These are phyloP conservation scores for Fragum fragum DNA, from an alignment of 2,888 invertebrate genomes.

Conservation along the genomic window DNA sequence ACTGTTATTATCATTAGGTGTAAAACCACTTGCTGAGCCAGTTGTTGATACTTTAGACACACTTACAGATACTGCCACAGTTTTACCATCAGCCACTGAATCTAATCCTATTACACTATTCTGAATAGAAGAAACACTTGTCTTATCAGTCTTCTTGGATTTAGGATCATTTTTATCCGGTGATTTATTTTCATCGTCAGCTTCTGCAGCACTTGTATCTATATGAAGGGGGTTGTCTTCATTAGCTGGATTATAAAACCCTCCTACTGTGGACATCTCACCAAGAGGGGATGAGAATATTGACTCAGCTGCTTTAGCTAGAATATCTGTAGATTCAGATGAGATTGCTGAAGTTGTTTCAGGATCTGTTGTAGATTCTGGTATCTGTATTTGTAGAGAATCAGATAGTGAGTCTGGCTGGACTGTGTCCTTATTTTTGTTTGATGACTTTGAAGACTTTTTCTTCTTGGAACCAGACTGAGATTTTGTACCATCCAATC, in stretches of 20 bases:
- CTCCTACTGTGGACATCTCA: conserved; percentile 75
- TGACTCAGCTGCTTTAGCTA: conserved; percentile 87
- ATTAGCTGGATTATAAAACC: conserved; percentile 83
- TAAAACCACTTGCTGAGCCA: conserved; percentile 36
- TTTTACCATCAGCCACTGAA: conserved; percentile 49
- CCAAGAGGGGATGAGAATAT: conserved; percentile 81
- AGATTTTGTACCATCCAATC: conserved; percentile 26
- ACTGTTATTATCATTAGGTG: conserved; percentile 23
- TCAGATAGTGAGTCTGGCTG: conserved; percentile 63
- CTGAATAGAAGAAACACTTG: conserved; percentile 23
- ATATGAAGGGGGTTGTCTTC: conserved; percentile 83
- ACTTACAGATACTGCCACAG: conserved; percentile 27
- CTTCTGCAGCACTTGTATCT: conserved; percentile 81
- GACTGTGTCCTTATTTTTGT: conserved; percentile 49
- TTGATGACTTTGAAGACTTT: conserved; percentile 29
- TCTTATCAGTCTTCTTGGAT: conserved; percentile 19
- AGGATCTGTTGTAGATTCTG: conserved; percentile 67
- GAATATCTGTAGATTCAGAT: conserved; percentile 78
- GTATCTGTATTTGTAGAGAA: conserved; percentile 63
- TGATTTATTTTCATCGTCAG: conserved; percentile 72
- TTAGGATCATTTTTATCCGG: conserved; percentile 46
- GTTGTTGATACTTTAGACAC: conserved; percentile 25
- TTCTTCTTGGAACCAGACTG: conserved; percentile 56
- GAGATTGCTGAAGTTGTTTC: conserved; percentile 64
- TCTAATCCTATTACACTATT: conserved; percentile 48